Evolutionary conservation across 37 sponge, comb jelly and placozoan genomes (phyloP).

Genomic region (Agelas oroides): DNA sequence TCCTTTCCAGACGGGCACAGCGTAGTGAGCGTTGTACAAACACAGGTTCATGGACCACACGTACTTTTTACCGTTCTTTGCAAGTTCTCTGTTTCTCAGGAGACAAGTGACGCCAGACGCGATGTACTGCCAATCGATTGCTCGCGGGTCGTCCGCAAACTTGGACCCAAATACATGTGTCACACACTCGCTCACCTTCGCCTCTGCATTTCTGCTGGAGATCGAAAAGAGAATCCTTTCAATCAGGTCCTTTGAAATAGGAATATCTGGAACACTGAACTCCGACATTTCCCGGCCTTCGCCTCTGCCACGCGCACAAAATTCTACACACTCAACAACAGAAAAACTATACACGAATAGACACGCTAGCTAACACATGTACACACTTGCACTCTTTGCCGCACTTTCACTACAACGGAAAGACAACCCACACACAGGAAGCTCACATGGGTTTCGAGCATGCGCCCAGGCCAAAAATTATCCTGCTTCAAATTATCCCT

Average conservation of each 20-base stretch:
- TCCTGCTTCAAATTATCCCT: too few species aligned
- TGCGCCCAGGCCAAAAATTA: too few species aligned
- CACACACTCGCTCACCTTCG: slow-evolving; percentile 57
- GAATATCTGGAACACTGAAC: slow-evolving; percentile 29
- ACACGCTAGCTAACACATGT: too few species aligned
- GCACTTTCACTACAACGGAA: too few species aligned
- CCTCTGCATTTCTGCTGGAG: slow-evolving; percentile 79
- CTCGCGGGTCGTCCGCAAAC: slow-evolving; percentile 30
- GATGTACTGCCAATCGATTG: slow-evolving; percentile 76
- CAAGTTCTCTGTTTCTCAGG: slow-evolving; percentile 63
- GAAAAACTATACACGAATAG: too few species aligned
- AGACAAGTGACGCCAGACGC: slow-evolving; percentile 70
- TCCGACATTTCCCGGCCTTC: background rate
- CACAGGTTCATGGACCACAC: slow-evolving; percentile 69
- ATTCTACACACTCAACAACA: too few species aligned
- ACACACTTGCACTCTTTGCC: too few species aligned
- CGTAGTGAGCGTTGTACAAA: slow-evolving; percentile 62
- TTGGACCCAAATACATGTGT: slow-evolving; percentile 69
- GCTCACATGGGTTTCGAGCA: too few species aligned
- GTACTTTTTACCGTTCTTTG: slow-evolving; percentile 45
- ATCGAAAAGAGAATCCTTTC: slow-evolving; percentile 79
- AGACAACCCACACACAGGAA: too few species aligned
- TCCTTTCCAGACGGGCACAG: slow-evolving; percentile 80
- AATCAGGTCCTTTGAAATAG: slow-evolving; percentile 62
- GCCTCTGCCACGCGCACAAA: background rate